A percentile compares a stretch with the other conserved stretches of the same genome.
These are phyloP conservation scores for Araneus ventricosus DNA, from an alignment of 1,140 invertebrate genomes.

Conservation along the genomic window DNA sequence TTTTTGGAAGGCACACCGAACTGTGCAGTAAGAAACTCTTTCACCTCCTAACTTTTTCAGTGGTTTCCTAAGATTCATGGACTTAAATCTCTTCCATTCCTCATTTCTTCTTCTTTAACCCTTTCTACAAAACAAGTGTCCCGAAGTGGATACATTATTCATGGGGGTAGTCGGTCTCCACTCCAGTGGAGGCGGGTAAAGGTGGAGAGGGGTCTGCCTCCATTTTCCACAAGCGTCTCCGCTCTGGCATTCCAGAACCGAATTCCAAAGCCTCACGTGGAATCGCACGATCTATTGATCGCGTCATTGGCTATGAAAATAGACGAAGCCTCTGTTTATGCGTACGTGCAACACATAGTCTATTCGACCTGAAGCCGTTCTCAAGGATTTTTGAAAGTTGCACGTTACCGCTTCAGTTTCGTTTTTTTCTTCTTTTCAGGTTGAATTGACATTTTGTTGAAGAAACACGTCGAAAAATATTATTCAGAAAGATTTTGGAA, in stretches of 20 bases:
- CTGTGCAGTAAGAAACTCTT: too few relatives aligned
- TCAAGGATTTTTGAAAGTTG: neutral
- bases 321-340: neutral
- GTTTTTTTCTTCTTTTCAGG: too few relatives aligned
- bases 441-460: too few relatives aligned
- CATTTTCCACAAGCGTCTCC: neutral
- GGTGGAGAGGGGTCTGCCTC: neutral
- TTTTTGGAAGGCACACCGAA: too few relatives aligned
- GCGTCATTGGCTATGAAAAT: neutral
- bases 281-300: neutral
- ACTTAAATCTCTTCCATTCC: neutral
- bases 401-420: too few relatives aligned
- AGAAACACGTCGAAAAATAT: too few relatives aligned
- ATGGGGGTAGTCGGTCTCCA: neutral
- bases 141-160: neutral
- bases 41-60: too few relatives aligned
- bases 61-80: neutral
- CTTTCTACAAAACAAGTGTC: neutral
- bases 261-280: neutral
- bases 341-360: neutral
- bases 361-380: neutral
- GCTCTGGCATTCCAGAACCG: neutral
- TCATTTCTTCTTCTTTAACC: neutral
- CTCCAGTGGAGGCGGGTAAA: neutral
- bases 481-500: too few relatives aligned